Conservation (phyloP, 2,113 vertebrate species). For the Neolamprologus devosi region DNA sequence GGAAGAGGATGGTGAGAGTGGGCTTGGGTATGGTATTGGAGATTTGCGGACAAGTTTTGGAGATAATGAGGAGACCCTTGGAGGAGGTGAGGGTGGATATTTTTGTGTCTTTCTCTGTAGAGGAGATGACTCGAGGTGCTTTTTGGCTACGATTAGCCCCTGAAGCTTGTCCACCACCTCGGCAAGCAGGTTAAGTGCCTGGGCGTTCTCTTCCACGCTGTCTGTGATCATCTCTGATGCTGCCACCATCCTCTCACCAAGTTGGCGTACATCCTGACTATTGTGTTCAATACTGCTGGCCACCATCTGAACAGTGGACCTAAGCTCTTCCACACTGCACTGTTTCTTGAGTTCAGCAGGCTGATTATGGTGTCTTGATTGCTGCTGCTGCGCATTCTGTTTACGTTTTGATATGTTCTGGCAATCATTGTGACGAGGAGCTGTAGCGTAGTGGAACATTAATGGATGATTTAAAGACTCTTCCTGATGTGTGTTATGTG, state of each 20-base stretch:
- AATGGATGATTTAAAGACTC: background rate
- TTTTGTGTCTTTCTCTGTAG: background rate
- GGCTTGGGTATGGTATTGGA: background rate
- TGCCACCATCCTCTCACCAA: constrained; percentile 37
- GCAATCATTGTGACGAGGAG: background rate
- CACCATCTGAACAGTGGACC: constrained; percentile 17
- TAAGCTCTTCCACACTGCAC: constrained; percentile 37
- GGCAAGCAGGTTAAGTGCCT: constrained; percentile 51
- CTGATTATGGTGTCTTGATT: background rate
- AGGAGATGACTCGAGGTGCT: background rate
- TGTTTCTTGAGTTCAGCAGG: background rate
- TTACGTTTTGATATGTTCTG: background rate
- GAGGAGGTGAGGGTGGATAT: background rate
- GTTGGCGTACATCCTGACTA: constrained; percentile 8
- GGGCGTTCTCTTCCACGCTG: constrained; percentile 49
- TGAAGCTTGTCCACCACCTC: constrained; percentile 65
- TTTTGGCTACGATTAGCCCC: constrained; percentile 38
- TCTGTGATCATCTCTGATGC: constrained; percentile 39
- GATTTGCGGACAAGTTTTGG: background rate
- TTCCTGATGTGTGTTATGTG: background rate
- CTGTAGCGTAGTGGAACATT: background rate
- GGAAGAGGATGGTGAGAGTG: background rate
- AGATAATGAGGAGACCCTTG: constrained; percentile 4
- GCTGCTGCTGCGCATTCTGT: background rate
- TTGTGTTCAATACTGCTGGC: constrained; percentile 23